Conservation (phyloP, 2,113 vertebrate genomes). For the Pomatostomus ruficeps region DNA sequence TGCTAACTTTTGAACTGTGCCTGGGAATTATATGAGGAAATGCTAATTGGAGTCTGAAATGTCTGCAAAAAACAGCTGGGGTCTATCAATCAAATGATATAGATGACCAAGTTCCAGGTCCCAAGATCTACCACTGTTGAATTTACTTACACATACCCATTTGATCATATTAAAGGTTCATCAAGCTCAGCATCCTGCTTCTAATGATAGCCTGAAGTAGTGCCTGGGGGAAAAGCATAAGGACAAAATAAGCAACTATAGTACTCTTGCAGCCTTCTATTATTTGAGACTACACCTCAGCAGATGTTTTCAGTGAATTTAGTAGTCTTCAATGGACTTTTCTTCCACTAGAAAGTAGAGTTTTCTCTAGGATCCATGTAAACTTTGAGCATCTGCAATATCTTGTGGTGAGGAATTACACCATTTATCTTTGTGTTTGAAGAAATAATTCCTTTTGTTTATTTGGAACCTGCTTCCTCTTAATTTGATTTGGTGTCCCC, state of each 20-base stretch:
- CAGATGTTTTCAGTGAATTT: not conserved
- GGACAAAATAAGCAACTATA: not conserved
- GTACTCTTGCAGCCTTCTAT: not conserved
- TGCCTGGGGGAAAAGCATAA: not conserved
- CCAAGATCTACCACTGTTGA: not conserved
- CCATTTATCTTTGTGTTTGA: not conserved
- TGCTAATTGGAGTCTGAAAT: not conserved
- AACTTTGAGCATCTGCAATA: constrained; percentile 3
- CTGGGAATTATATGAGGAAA: not conserved
- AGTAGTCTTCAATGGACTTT: not conserved
- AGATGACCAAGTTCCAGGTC: not conserved
- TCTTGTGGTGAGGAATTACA: not conserved
- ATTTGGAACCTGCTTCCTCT: not conserved
- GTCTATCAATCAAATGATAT: not conserved
- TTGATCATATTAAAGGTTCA: constrained; percentile 35
- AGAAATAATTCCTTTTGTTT: constrained; percentile 7
- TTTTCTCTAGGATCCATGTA: not conserved
- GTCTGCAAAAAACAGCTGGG: not conserved
- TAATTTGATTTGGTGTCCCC: not conserved
- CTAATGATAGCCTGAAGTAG: not conserved
- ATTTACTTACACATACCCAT: not conserved
- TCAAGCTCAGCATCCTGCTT: constrained; percentile 19
- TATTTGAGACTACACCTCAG: not conserved
- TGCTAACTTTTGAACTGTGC: not conserved
- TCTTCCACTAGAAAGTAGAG: not conserved